Evolutionary conservation across 2,888 invertebrate species (phyloP), one percentile per base, ranked within the genome.

Genomic region (Hydriomena furcata): DNA sequence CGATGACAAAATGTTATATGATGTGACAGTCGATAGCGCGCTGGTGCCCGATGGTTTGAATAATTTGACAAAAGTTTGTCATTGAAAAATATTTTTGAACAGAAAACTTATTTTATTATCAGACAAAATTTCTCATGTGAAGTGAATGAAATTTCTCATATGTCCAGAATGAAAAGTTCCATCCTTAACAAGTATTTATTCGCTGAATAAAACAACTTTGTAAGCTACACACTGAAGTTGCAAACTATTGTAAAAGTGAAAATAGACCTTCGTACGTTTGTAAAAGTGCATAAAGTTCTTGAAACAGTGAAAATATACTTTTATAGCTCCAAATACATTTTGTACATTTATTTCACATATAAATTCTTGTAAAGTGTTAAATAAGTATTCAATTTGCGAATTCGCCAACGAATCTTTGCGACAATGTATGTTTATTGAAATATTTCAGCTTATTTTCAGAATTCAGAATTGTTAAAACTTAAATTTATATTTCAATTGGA

Each of bases 111-210:
- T n/a, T n/a, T n/a, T n/a, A n/a, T n/a, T n/a, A n/a, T n/a, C n/a
- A n/a, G n/a, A n/a, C n/a, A n/a, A n/a, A n/a, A n/a, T n/a, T n/a
- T n/a, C n/a, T n/a, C n/a, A n/a, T n/a, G n/a, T n/a, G n/a, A n/a
- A n/a, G n/a, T n/a, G n/a, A n/a, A n/a, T n/a, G n/a, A n/a, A n/a
- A n/a, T n/a, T n/a, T n/a, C n/a, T n/a, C n/a, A 34, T 41, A 35
- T 12, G 31, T 3, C 11, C 24, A 17, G 23, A 24, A 31, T 31
- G 25, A 49, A 25, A 32, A 32, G 17, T 32, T 17, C 4, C 3
- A n/a, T 32, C n/a, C 37, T 35, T 41, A 42, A 30, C 37, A 36
- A 23, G 23, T 35, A 31, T 49, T 31, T 42, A 31, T 35, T 41
- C 30, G 2, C 13, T 8, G 27, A 32, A 44, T 44, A 50, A 44